Base-by-base conservation (phyloP, 2,888 invertebrate species). In the Notodonta ziczac region DNA sequence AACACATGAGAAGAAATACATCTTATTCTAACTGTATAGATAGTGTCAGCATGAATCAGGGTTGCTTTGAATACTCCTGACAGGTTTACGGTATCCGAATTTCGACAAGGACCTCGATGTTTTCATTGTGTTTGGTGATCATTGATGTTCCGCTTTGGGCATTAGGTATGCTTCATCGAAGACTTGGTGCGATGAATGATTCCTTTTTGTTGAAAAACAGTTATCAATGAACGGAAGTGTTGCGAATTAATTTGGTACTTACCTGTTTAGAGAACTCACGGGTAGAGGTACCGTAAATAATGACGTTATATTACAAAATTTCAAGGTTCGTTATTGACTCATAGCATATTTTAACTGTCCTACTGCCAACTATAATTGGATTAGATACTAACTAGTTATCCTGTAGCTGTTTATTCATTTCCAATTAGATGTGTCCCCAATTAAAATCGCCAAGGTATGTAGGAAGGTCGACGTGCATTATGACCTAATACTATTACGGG, bases 401-500 rank as follows among this genome's bases (percentile, higher is more conserved):
- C 35, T 46, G 4, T 46, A 42, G 42, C 13, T n/a, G 44, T 46
- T 46, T 2, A n/a, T 46, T n/a, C n/a, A n/a, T 46, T 46, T 65
- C 53, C 69, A 82, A 85, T 85, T 80, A 82, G 74, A 77, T 64
- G 72, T 77, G 83, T 74, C 78, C 81, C 78, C 82, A 83, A 86
- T 86, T 78, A 84, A 81, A 77, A 77, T 78, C 75, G 74, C 76
- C 75, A 83, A 84, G 78, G 77, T 76, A 76, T 70, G 70, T 63
- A 62, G 73, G 82, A 88, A 90, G 89, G 89, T 82, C 85, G 81
- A 59, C 60, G 56, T 69, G 84, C 74, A 87, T 88, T 87, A 86
- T 83, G 81, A 83, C 78, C 81, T 89, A 90, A 89, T 87, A 82
- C 82, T 79, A 82, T 89, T 89, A 89, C 64, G 59, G 64, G 81